A percentile compares a stretch with the other conserved stretches of the same genome.
Conservation (phyloP, 2,113 vertebrate genomes). For the Dendropsophus ebraccatus region DNA sequence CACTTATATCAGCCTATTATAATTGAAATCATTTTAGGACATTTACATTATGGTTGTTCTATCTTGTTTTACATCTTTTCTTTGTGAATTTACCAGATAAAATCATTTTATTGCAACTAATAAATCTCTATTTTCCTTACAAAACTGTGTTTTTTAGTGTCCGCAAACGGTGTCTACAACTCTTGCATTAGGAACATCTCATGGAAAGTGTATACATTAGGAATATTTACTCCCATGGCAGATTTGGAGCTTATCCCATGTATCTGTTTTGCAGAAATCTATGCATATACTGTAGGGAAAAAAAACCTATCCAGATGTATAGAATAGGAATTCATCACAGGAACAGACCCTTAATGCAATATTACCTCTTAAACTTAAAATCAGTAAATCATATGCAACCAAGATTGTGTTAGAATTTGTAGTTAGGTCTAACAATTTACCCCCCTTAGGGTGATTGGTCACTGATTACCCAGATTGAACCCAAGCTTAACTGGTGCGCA, state of each 20-base stretch:
- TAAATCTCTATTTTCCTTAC: neutral
- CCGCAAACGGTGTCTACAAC: neutral
- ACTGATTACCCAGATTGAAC: neutral
- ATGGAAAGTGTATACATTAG: neutral
- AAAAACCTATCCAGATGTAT: neutral
- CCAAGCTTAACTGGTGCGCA: neutral
- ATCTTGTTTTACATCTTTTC: neutral
- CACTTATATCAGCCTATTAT: neutral
- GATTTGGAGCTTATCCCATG: no score
- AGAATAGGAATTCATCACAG: neutral
- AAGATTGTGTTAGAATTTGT: neutral
- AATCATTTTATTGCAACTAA: neutral
- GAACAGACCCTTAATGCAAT: neutral
- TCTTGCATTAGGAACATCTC: neutral
- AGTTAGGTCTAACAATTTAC: neutral
- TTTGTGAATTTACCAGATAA: neutral
- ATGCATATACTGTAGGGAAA: neutral
- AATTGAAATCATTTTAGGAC: neutral
- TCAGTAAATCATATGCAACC: neutral
- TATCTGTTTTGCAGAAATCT: neutral
- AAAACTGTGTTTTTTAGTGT: neutral
- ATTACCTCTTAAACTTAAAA: neutral
- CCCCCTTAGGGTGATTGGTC: neutral
- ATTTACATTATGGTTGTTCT: neutral
- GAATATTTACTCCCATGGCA: neutral